Percentiles rank a stretch among this genome's conserved stretches.
phyloP scores from a whole-genome alignment of 1,140 invertebrate species.

The Coenobita brevimanus region DNA sequence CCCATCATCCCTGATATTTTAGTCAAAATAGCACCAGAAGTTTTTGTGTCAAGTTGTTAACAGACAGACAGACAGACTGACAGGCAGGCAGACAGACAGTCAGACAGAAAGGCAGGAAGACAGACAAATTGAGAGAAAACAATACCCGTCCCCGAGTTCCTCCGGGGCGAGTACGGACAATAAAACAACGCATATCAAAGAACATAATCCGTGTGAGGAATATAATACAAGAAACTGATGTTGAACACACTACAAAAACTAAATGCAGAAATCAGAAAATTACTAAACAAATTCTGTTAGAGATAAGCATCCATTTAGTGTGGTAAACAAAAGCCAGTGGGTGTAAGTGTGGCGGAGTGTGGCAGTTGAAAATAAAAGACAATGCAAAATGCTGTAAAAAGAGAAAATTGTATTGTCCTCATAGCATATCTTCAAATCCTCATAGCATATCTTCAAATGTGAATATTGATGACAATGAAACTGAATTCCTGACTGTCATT shows the following conservation, averaged over 20 bases:
- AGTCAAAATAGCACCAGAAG: too few relatives aligned
- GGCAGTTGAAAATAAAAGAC: conserved; percentile 37
- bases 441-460: conserved; percentile 35
- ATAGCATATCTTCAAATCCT: too few relatives aligned
- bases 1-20: too few relatives aligned
- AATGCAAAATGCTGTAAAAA: conserved; percentile 31
- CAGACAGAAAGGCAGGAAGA: too few relatives aligned
- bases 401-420: conserved; percentile 13
- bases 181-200: conserved; percentile 27
- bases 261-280: background rate
- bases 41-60: too few relatives aligned
- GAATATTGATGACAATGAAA: conserved; percentile 6
- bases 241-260: background rate
- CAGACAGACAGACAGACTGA: too few relatives aligned
- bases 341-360: conserved; percentile 18
- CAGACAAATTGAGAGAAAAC: too few relatives aligned
- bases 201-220: background rate
- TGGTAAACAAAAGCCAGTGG: background rate
- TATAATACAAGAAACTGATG: conserved; percentile 4
- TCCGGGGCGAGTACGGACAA: too few relatives aligned
- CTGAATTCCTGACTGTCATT: too few relatives aligned
- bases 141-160: too few relatives aligned
- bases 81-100: too few relatives aligned
- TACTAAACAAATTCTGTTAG: background rate
- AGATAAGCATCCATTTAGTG: conserved; percentile 32